Base-by-base conservation (phyloP, 2,888 invertebrate species). In the Boloria euphrosyne region DNA sequence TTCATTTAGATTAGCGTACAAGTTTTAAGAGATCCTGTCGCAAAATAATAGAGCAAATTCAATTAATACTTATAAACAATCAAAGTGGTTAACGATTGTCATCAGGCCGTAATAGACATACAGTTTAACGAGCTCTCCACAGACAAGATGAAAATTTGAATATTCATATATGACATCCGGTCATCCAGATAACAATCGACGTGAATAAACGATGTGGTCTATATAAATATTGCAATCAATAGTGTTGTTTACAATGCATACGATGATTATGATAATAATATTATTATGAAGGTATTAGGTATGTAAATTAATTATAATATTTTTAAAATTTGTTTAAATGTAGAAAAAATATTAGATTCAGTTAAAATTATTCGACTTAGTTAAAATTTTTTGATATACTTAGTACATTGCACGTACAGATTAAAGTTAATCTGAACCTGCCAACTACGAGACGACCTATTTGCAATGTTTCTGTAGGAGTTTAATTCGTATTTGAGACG, bases 391-490 rank as follows among this genome's bases (percentile, higher is more conserved):
- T 22, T 3, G 22, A 22, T 3, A 22, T 22, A 22, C n/a, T n/a
- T n/a, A n/a, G n/a, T n/a, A n/a, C n/a, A n/a, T n/a, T n/a, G n/a
- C n/a, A n/a, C n/a, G n/a, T n/a, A n/a, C n/a, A 22, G 22, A 22
- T 3, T 22, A 57, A 60, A 57, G 38, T 57, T 47, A 65, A 65
- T 68, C 65, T 49, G 47, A 43, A 49, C 61, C 57, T 57, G 57
- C 65, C 51, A 27, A 18, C 44, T 46, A 53, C 52, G 47, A 50
- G n/a, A n/a, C 53, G 67, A 61, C 67, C 67, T 65, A 68, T 60
- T 61, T 68, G 16, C 62, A 18, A 47, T 66, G 63, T 66, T 66
- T 63, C 60, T 66, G 69, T 63, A 60, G 66, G 64, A 66, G 63
- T 54, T 38, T 50, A 66, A 66, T 64, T 49, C 64, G 53, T 67